These are phyloP conservation scores for Rhinoderma darwinii DNA, from an alignment of 2,113 vertebrate genomes.

Conservation along the genomic window DNA sequence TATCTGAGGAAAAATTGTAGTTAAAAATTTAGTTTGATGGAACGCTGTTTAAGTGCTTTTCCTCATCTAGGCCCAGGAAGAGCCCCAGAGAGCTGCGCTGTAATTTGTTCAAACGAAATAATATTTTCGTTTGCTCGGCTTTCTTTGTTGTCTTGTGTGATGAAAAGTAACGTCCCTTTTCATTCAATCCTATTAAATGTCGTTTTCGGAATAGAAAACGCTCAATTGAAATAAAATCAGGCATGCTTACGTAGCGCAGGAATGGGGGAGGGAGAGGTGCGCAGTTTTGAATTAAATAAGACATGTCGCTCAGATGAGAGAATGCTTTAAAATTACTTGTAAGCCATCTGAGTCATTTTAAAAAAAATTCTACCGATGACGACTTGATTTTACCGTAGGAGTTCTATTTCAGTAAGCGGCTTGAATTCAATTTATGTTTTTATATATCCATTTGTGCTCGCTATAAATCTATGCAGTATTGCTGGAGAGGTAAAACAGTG, in stretches of 20 bases:
- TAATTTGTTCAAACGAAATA: constrained; percentile 86
- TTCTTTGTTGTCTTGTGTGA: constrained; percentile 83
- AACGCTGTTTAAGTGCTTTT: constrained; percentile 84
- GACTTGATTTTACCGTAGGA: neutral
- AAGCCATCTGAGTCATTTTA: constrained; percentile 34
- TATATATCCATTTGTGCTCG: neutral
- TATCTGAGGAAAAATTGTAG: constrained; percentile 78
- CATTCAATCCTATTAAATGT: constrained; percentile 78
- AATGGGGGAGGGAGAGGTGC: neutral
- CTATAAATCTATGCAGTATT: neutral
- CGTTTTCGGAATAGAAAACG: constrained; percentile 71
- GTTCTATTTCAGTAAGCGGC: too few species aligned
- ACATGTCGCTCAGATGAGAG: constrained; percentile 67
- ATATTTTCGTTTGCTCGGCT: constrained; percentile 82
- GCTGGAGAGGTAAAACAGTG: neutral
- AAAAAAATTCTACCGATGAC: neutral
- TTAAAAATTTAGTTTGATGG: constrained; percentile 86
- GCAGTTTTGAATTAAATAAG: constrained; percentile 73
- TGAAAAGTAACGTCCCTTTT: constrained; percentile 86
- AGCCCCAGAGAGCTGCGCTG: constrained; percentile 76
- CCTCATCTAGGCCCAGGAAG: constrained; percentile 78
- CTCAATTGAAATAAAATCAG: constrained; percentile 76
- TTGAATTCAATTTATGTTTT: neutral
- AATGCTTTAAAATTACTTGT: constrained; percentile 62
- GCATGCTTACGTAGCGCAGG: constrained; percentile 65